phyloP scores from a whole-genome alignment of 1,140 invertebrate species.

The Drosophila mauritiana region DNA sequence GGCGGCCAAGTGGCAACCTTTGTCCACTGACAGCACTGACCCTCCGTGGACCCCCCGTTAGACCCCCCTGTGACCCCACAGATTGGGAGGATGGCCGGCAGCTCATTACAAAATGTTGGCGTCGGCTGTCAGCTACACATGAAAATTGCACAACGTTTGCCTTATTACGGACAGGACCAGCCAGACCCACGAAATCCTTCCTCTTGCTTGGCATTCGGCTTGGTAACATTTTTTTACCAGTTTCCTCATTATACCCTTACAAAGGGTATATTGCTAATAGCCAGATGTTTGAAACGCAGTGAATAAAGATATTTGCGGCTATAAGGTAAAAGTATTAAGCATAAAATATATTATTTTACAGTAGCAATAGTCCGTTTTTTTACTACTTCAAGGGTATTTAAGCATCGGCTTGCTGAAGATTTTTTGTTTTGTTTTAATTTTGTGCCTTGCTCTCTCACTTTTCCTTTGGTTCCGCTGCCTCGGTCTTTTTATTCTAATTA shows the following conservation, averaged over 20 bases:
- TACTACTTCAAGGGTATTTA: no score
- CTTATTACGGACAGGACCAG: constrained; percentile 62
- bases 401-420: no score
- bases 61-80: constrained; percentile 3
- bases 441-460: constrained; percentile 39
- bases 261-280: no score
- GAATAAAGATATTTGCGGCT: no score
- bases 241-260: constrained; percentile 24
- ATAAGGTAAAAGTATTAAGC: no score
- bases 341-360: no score
- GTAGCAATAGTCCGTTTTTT: no score
- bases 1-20: constrained; percentile 56
- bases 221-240: constrained; percentile 15
- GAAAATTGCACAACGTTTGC: constrained; percentile 82
- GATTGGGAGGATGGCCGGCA: constrained; percentile 6
- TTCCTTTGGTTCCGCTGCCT: constrained; percentile 37
- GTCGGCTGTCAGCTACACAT: constrained; percentile 79
- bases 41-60: constrained; percentile 7
- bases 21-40: constrained; percentile 50
- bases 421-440: constrained; percentile 63
- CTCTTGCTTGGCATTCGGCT: constrained; percentile 22
- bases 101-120: constrained; percentile 75
- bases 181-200: constrained; percentile 25
- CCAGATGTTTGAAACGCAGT: no score
- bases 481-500: constrained; percentile 81